Evolutionary conservation across 2,888 invertebrate genomes (phyloP), one percentile per base, ranked within the genome.

Genomic region (Cerceris rybyensis): DNA sequence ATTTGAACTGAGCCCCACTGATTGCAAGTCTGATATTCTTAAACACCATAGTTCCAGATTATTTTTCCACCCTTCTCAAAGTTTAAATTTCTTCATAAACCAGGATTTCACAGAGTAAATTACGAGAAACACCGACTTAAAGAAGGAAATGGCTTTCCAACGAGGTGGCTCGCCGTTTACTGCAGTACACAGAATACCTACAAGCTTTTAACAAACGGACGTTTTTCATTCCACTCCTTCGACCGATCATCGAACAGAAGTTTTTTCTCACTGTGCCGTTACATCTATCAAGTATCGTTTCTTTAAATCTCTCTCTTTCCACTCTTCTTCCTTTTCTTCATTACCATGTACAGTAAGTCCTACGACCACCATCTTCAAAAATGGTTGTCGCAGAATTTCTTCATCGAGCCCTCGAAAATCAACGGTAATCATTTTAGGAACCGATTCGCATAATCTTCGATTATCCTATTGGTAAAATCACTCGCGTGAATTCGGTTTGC

Each of bases 181-280:
- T 9, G 52, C 11, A 70, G 28, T 39, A 41, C 41, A 75, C 42
- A 70, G 76, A 83, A 76, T 78, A 72, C 68, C 71, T 42, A 46
- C 68, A 71, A 81, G 68, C 50, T 64, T 72, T 46, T 61, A 66
- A 75, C 72, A 69, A 84, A 79, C 73, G 81, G 71, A 77, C 77
- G 84, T 75, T 79, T 79, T 74, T 60, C 65, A 55, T 69, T 17
- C 75, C 74, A 28, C 54, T 42, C 16, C 50, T 78, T 77, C 50
- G 52, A 63, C 67, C 59, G 55, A 39, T 60, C 63, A 42, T 54
- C 46, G 52, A 50, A 14, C 46, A 43, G 57, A 63, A 46, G 17
- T 28, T 9, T 49, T 9, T 61, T 16, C 28, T 42, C 2, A 39
- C 9, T 14, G 16, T n/a, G 14, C 39, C 28, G 17, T 28, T 28